Conservation (phyloP, 1,140 invertebrate genomes). For the Liolophura sinensis region DNA sequence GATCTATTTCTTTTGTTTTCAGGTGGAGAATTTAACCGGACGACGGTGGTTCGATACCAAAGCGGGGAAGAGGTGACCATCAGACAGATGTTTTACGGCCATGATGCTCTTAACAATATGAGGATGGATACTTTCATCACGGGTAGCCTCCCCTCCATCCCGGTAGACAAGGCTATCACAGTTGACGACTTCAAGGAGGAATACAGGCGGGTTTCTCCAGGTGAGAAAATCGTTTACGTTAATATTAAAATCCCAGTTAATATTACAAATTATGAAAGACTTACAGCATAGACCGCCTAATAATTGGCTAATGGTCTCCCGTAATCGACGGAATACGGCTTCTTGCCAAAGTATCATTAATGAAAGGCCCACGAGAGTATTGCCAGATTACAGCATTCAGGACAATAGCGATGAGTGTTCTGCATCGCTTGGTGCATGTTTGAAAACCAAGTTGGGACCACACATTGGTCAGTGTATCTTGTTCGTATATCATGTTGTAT, state of each 20-base stretch:
- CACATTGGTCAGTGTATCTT: too few relatives aligned
- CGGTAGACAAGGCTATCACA: conserved; percentile 67
- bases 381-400: too few relatives aligned
- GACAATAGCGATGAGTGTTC: too few relatives aligned
- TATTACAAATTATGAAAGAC: neutral
- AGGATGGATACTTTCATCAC: conserved; percentile 72
- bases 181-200: conserved; percentile 82
- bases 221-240: conserved; percentile 47
- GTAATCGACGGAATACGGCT: too few relatives aligned
- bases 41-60: conserved; percentile 73
- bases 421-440: too few relatives aligned
- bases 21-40: conserved; percentile 84
- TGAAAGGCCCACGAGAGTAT: too few relatives aligned
- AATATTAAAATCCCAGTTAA: neutral
- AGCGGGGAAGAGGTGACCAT: conserved; percentile 68
- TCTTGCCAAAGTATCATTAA: too few relatives aligned
- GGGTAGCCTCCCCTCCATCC: conserved; percentile 75
- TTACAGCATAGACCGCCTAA: too few relatives aligned
- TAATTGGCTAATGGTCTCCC: too few relatives aligned
- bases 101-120: conserved; percentile 90
- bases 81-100: conserved; percentile 77
- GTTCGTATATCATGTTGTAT: too few relatives aligned
- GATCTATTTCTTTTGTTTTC: conserved; percentile 23
- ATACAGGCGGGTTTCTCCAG: conserved; percentile 71
- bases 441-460: too few relatives aligned